Evolutionary conservation across 2,797 vertebrate genomes (phyloP).

Genomic region (Okamejei kenojei): DNA sequence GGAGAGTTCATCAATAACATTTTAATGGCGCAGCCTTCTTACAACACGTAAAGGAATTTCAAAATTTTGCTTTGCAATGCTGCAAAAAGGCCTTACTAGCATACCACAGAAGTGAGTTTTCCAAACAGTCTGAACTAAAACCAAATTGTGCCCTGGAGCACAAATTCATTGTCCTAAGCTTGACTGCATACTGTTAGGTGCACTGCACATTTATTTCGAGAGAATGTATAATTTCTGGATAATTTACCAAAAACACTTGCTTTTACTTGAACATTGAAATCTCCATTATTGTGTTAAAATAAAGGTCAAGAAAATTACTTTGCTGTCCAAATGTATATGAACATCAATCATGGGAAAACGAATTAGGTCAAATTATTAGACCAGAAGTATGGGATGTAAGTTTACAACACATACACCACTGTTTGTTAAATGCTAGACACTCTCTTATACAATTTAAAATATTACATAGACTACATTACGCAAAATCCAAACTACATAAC

Average conservation of each 20-base stretch:
- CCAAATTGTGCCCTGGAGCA: background rate
- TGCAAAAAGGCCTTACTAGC: background rate
- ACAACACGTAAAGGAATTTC: background rate
- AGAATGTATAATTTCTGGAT: background rate
- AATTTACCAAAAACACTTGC: background rate
- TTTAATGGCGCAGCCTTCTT: background rate
- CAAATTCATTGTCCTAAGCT: too few relatives aligned
- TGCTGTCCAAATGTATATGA: background rate
- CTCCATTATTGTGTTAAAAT: background rate
- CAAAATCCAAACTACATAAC: too few relatives aligned
- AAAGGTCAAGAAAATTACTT: background rate
- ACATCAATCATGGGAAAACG: too few relatives aligned
- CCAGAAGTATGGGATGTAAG: too few relatives aligned
- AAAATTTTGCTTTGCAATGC: background rate
- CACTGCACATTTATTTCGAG: background rate
- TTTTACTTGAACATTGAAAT: background rate
- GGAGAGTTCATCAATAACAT: background rate
- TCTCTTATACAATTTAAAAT: too few relatives aligned
- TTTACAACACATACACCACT: too few relatives aligned
- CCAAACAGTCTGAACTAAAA: conserved; percentile 1
- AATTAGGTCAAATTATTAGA: too few relatives aligned
- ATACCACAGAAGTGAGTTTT: background rate
- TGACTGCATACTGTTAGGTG: too few relatives aligned
- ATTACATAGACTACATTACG: too few relatives aligned
- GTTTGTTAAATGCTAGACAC: too few relatives aligned